These are phyloP conservation scores for Nineta flava DNA, from an alignment of 2,888 invertebrate species.

Conservation along the genomic window DNA sequence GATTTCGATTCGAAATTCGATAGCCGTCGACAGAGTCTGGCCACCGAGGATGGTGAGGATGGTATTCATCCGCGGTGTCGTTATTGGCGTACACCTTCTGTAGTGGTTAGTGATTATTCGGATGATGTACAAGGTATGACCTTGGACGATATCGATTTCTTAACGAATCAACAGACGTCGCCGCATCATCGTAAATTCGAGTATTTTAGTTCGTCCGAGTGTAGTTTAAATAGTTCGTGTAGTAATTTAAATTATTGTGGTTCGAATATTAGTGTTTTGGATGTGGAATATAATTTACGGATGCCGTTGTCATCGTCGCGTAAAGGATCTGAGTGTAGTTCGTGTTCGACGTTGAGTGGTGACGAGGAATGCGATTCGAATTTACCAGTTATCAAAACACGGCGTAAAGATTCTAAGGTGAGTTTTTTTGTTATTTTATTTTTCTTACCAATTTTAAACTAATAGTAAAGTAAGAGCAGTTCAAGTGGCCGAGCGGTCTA, in stretches of 20 bases:
- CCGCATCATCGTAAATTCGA: slow-evolving; percentile 12
- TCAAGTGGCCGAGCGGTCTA: too few species aligned
- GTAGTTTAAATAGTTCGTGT: slow-evolving; percentile 39
- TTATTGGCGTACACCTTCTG: slow-evolving; percentile 68
- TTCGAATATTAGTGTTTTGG: slow-evolving; percentile 36
- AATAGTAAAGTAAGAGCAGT: too few species aligned
- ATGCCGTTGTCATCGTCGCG: slow-evolving; percentile 34
- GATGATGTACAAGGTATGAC: slow-evolving; percentile 47
- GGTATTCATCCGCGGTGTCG: slow-evolving; percentile 30
- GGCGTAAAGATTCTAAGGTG: slow-evolving; percentile 2
- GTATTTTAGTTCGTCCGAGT: slow-evolving; percentile 30
- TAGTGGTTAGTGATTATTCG: slow-evolving; percentile 76
- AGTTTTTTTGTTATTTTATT: too few species aligned
- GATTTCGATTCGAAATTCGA: slow-evolving; percentile 16
- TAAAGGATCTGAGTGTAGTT: slow-evolving; percentile 57
- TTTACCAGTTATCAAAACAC: slow-evolving; percentile 1
- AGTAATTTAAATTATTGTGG: slow-evolving; percentile 40
- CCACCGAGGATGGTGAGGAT: slow-evolving; percentile 30
- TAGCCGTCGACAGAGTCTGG: slow-evolving; percentile 33
- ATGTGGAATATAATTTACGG: slow-evolving; percentile 32
- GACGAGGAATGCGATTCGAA: slow-evolving; percentile 37
- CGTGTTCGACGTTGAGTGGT: slow-evolving; percentile 56
- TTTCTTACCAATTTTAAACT: not conserved
- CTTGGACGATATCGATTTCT: slow-evolving; percentile 41
- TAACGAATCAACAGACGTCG: slow-evolving; percentile 30